Evolutionary conservation across 92 coral and sea anemone genomes (phyloP), one percentile per base, ranked within the genome.

Genomic region (Montipora capitata): DNA sequence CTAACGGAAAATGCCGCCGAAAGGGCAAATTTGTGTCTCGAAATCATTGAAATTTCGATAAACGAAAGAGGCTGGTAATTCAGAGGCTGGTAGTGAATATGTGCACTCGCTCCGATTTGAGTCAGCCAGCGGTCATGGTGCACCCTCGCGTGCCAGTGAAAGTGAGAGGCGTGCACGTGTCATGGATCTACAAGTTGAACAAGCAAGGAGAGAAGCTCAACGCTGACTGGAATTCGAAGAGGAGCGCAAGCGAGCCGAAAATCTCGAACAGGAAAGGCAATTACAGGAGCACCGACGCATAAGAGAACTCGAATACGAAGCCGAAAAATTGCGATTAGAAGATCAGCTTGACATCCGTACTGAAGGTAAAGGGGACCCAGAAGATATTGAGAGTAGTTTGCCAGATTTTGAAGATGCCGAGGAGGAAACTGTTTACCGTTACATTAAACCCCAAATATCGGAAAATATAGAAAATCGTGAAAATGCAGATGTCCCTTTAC

Each of bases 221-320:
- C 81, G 56, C 54, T 82, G 86, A 5, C 76, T 72, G 12, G 82
- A n/a, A n/a, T n/a, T n/a, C n/a, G n/a, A 68, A 12, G 93, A 83
- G 74, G 85, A 89, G 68, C 45, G 85, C 7, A 71, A 77, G 65
- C 63, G 75, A 39, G 77, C 85, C 64, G 63, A 12, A 65, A 39
- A 68, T 38, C 79, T 56, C 52, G 82, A 87, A 67, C 43, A 78
- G 48, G 88, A 73, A 76, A 82, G 76, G 62, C 76, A 38, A 67
- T 39, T 41, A 17, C 75, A 40, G 3, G 88, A 88, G 39, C 63
- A 73, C 44, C 87, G 84, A 3, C 75, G 56, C 14, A 89, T 82
- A 35, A 13, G 84, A 18, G 74, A 84, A 62, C 85, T 90, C 52
- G 80, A 84, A 77, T 84, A 78, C 64, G 71, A 90, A 61, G 86